Percentiles rank a stretch among this genome's conserved stretches.
These are phyloP conservation scores for Anthoscopus minutus DNA, from an alignment of 2,113 vertebrate genomes.

Conservation along the genomic window DNA sequence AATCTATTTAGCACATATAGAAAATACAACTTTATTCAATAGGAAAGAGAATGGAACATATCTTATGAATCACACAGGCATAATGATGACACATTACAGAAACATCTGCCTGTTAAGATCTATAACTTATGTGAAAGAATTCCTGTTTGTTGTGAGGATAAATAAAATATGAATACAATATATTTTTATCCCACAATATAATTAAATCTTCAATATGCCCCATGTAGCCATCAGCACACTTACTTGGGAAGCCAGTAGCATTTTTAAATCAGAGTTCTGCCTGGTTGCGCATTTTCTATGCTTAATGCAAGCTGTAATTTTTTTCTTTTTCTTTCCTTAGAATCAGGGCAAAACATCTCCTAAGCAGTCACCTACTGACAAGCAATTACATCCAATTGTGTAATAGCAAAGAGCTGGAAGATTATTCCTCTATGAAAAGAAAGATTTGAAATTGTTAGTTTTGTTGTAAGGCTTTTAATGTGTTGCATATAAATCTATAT, in stretches of 20 bases:
- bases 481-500: neutral
- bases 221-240: neutral
- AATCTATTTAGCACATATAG: neutral
- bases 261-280: neutral
- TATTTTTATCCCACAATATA: neutral
- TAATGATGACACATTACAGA: neutral
- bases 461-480: neutral
- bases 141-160: neutral
- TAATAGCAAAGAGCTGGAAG: neutral
- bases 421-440: neutral
- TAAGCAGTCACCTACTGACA: neutral
- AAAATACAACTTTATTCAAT: neutral
- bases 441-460: neutral
- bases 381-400: neutral
- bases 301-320: neutral
- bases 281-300: neutral
- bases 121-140: neutral
- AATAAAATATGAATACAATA: neutral
- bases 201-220: neutral
- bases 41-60: neutral
- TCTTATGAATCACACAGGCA: neutral
- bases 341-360: neutral
- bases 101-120: neutral
- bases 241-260: neutral
- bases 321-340: neutral